These are phyloP conservation scores for Drosophila pseudotalamancana DNA, from an alignment of 2,888 invertebrate species.

Conservation along the genomic window DNA sequence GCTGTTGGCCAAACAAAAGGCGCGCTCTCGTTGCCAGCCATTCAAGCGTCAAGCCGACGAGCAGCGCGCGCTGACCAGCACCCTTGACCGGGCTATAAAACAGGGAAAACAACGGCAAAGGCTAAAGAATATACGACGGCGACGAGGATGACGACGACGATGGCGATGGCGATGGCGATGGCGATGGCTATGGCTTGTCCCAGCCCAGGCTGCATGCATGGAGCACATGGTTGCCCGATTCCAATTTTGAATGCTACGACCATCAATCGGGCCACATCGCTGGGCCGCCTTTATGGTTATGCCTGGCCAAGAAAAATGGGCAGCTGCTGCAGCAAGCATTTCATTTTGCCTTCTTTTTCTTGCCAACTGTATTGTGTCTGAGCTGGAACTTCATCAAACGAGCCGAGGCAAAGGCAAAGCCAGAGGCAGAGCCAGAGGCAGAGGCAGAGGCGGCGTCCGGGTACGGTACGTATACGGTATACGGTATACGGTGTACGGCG, in stretches of 20 bases:
- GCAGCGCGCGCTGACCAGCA: slow-evolving; percentile 65
- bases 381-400: slow-evolving; percentile 72
- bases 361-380: slow-evolving; percentile 67
- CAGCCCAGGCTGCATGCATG: slow-evolving; percentile 11
- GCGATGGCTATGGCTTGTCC: slow-evolving; percentile 20
- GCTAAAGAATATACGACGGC: background rate
- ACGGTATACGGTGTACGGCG: no score
- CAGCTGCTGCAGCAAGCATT: slow-evolving; percentile 46
- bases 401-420: slow-evolving; percentile 21
- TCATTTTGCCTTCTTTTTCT: slow-evolving; percentile 7
- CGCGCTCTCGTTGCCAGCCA: slow-evolving; percentile 73
- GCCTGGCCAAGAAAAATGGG: slow-evolving; percentile 56
- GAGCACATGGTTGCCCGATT: slow-evolving; percentile 33
- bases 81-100: slow-evolving; percentile 77
- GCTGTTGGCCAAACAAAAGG: slow-evolving; percentile 69
- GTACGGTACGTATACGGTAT: no score
- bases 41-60: slow-evolving; percentile 75
- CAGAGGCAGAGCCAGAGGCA: background rate
- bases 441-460: slow-evolving; percentile 1
- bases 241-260: slow-evolving; percentile 69
- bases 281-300: slow-evolving; percentile 74
- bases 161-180: background rate
- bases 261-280: slow-evolving; percentile 65
- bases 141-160: background rate
- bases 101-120: slow-evolving; percentile 27